Percentiles rank a stretch among this genome's conserved stretches.
phyloP scores from a whole-genome alignment of 2,797 vertebrate genomes.

The Anniella stebbinsi region DNA sequence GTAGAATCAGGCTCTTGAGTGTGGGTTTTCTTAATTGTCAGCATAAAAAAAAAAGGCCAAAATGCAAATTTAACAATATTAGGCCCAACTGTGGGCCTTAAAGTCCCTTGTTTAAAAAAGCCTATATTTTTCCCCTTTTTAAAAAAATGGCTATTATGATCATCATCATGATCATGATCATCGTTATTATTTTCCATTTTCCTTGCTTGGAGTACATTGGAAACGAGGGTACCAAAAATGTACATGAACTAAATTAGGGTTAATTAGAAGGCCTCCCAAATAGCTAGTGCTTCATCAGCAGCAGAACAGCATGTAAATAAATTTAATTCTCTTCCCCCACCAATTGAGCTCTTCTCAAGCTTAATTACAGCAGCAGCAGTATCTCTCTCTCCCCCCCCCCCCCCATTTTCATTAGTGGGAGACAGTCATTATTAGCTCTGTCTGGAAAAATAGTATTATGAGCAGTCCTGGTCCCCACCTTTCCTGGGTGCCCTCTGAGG shows the following conservation, averaged over 20 bases:
- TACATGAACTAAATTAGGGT: constrained; percentile 86
- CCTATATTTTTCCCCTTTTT: background rate
- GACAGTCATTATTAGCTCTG: constrained; percentile 74
- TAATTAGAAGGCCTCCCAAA: constrained; percentile 91
- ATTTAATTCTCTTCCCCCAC: constrained; percentile 89
- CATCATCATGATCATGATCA: constrained; percentile 25
- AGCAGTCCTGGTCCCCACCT: constrained; percentile 70
- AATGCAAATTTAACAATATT: constrained; percentile 34
- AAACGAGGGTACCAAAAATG: constrained; percentile 72
- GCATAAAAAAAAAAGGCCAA: constrained; percentile 33
- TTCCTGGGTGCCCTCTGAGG: constrained; percentile 74
- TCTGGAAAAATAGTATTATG: constrained; percentile 66
- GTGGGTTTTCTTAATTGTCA: constrained; percentile 38
- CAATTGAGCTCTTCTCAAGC: constrained; percentile 79
- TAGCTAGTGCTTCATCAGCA: constrained; percentile 83
- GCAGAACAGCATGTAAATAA: constrained; percentile 90
- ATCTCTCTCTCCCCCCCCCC: constrained; percentile 43
- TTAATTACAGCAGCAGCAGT: constrained; percentile 91
- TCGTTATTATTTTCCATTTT: constrained; percentile 64
- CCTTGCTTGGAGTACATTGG: constrained; percentile 58
- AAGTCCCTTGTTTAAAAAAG: constrained; percentile 17
- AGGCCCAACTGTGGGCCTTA: constrained; percentile 29
- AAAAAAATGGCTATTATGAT: constrained; percentile 50
- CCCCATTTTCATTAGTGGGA: constrained; percentile 80
- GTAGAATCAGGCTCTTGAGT: constrained; percentile 16